A percentile compares a stretch with the other conserved stretches of the same genome.
Conservation (phyloP, 2,113 vertebrate genomes). For the Calidris pygmaea region DNA sequence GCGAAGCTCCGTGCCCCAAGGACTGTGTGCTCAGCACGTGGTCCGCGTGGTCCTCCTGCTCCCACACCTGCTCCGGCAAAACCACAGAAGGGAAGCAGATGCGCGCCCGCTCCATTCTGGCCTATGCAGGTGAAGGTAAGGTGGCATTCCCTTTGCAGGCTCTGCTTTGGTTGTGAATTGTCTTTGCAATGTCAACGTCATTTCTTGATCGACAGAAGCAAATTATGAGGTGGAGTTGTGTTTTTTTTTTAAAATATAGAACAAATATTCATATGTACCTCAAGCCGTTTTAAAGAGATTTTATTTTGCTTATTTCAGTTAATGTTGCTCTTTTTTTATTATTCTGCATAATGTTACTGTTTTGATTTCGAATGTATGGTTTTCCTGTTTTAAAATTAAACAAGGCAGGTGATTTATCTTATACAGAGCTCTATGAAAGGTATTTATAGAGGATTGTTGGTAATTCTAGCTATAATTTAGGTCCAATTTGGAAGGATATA, state of each 20-base stretch:
- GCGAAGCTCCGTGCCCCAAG: constrained; percentile 88
- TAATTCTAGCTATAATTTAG: background rate
- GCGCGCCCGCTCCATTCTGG: constrained; percentile 90
- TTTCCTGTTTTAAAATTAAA: background rate
- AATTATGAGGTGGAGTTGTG: background rate
- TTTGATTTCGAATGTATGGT: background rate
- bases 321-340: background rate
- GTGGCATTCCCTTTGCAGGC: background rate
- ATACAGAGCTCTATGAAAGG: background rate
- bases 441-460: background rate
- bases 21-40: constrained; percentile 93
- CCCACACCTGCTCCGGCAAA: constrained; percentile 97
- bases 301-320: background rate
- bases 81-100: constrained; percentile 92
- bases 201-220: background rate
- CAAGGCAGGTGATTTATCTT: background rate
- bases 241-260: background rate
- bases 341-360: background rate
- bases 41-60: constrained; percentile 94
- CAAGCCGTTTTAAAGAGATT: background rate
- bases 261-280: background rate
- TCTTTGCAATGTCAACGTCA: background rate
- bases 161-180: background rate
- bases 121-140: constrained; percentile 94
- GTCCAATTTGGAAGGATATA: background rate